These are phyloP conservation scores for Balanococcus diminutus DNA, from an alignment of 2,888 invertebrate genomes.

Conservation along the genomic window DNA sequence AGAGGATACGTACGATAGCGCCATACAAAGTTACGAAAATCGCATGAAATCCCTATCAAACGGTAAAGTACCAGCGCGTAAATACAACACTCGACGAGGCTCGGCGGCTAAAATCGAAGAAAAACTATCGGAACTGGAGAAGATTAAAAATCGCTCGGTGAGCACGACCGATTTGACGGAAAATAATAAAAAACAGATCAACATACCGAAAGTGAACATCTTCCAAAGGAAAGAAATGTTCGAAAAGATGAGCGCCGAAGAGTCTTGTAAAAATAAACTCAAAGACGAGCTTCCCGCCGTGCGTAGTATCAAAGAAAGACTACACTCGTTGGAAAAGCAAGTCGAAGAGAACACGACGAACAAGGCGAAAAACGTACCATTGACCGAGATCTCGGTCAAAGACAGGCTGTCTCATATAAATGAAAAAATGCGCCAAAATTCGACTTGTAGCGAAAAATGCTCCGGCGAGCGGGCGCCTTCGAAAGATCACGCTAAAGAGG, in stretches of 20 bases:
- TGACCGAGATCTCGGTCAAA: background rate
- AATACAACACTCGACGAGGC: conserved; percentile 55
- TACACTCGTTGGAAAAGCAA: background rate
- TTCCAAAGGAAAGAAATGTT: conserved; percentile 82
- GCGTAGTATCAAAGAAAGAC: conserved; percentile 25
- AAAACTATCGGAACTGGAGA: conserved; percentile 65
- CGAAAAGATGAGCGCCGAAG: conserved; percentile 65
- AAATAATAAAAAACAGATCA: conserved; percentile 15
- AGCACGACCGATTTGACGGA: conserved; percentile 62
- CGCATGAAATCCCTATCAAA: conserved; percentile 31
- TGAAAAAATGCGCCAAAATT: conserved; percentile 12
- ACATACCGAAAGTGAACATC: conserved; percentile 73
- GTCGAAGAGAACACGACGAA: background rate
- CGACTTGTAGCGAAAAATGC: background rate
- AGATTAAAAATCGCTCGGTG: conserved; percentile 57
- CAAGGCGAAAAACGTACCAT: background rate
- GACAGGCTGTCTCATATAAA: conserved; percentile 41
- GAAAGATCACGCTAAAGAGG: background rate
- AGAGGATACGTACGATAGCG: conserved; percentile 35
- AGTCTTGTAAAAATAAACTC: background rate
- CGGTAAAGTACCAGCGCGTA: background rate
- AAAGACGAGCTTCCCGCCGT: background rate
- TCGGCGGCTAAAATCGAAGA: conserved; percentile 69
- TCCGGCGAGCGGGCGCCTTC: background rate
- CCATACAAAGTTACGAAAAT: conserved; percentile 44